A percentile compares a stretch with the other conserved stretches of the same genome.
Conservation (phyloP, 2,888 invertebrate genomes). For the Pharmacophagus antenor region DNA sequence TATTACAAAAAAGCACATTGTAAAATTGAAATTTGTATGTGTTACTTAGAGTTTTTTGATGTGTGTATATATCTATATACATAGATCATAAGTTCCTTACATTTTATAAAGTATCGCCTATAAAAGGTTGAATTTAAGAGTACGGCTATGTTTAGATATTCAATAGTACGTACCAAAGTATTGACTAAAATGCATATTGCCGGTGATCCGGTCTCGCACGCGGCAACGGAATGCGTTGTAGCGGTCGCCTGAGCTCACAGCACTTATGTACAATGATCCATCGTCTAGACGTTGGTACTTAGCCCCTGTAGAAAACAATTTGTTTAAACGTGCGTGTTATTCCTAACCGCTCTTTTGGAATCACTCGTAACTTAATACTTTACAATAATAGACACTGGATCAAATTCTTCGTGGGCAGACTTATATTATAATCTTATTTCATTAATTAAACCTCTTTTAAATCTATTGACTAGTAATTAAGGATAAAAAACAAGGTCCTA, state of each 20-base stretch:
- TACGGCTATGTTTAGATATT: background rate
- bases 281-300: constrained; percentile 90
- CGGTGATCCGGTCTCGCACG: constrained; percentile 90
- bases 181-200: constrained; percentile 84
- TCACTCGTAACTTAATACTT: background rate
- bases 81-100: no score
- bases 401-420: background rate
- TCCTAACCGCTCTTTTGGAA: background rate
- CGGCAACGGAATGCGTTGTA: constrained; percentile 90
- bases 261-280: constrained; percentile 91
- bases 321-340: background rate
- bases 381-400: background rate
- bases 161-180: constrained; percentile 81
- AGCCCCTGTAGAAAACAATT: constrained; percentile 47
- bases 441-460: background rate
- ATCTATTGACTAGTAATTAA: no score
- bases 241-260: constrained; percentile 88
- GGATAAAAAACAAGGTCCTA: no score
- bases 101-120: no score
- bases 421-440: background rate
- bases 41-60: no score
- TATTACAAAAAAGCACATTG: no score
- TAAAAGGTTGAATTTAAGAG: no score
- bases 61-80: no score
- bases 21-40: no score